phyloP scores from a whole-genome alignment of 2,888 invertebrate genomes.

The Endomychus coccineus region DNA sequence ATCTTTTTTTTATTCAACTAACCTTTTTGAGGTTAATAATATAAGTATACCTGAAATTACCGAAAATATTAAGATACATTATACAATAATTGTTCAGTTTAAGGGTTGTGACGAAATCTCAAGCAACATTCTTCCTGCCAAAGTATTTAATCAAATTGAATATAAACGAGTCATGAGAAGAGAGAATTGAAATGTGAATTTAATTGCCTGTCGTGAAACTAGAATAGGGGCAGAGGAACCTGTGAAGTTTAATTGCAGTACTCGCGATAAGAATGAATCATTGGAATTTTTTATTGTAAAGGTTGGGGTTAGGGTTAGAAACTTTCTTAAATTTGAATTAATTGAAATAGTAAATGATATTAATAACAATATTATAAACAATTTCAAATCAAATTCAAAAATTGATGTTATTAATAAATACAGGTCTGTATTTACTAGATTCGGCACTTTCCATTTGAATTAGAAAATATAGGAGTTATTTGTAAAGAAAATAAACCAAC shows the following conservation, averaged over 20 bases:
- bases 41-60: background rate
- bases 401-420: constrained; percentile 2
- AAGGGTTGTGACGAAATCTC: too few relatives aligned
- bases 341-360: constrained; percentile 5
- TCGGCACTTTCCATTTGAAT: background rate
- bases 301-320: constrained; percentile 3
- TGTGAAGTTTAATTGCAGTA: constrained; percentile 5
- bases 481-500: constrained; percentile 5
- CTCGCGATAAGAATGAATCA: constrained; percentile 1
- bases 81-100: constrained; percentile 4
- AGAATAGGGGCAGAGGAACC: too few relatives aligned
- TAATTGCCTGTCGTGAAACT: too few relatives aligned
- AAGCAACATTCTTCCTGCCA: too few relatives aligned
- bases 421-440: too few relatives aligned
- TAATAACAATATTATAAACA: constrained; percentile 4
- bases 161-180: too few relatives aligned
- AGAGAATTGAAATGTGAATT: too few relatives aligned
- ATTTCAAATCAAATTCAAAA: background rate
- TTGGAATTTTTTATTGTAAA: background rate
- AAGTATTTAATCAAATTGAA: too few relatives aligned
- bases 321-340: constrained; percentile 3
- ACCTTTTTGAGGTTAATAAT: background rate
- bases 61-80: constrained; percentile 4
- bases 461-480: constrained; percentile 4
- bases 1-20: constrained; percentile 6